phyloP scores from a whole-genome alignment of 2,797 vertebrate genomes.

The Artibeus lituratus region DNA sequence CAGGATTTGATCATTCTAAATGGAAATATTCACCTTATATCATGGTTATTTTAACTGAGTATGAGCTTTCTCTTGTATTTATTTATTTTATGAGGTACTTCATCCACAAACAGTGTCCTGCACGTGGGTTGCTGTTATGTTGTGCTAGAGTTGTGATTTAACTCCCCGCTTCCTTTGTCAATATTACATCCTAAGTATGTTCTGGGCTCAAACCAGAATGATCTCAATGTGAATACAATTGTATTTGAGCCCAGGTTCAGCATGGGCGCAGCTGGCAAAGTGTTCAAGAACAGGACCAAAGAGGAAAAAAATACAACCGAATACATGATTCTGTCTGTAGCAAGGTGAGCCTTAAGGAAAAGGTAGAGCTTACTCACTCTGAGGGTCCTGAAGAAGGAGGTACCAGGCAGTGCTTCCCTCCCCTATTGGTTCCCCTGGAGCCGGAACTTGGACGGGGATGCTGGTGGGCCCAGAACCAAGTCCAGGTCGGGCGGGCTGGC shows the following conservation, averaged over 20 bases:
- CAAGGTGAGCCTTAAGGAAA: conserved; percentile 34
- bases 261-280: conserved; percentile 53
- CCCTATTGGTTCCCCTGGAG: background rate
- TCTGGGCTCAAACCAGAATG: conserved; percentile 48
- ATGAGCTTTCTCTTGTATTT: background rate
- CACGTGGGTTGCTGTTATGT: background rate
- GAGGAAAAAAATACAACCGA: conserved; percentile 30
- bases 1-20: conserved; percentile 17
- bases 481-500: background rate
- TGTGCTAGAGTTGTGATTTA: conserved; percentile 29
- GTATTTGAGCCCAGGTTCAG: conserved; percentile 59
- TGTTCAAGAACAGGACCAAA: conserved; percentile 51
- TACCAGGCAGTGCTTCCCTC: background rate
- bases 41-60: background rate
- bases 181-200: conserved; percentile 41
- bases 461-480: background rate
- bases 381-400: background rate
- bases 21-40: conserved; percentile 13
- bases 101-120: conserved; percentile 16
- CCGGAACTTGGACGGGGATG: background rate
- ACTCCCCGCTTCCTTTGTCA: conserved; percentile 45
- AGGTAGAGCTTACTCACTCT: background rate
- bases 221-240: conserved; percentile 39
- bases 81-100: background rate
- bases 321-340: conserved; percentile 39